Base-by-base conservation (phyloP, 2,888 invertebrate species). In the Lepidonotus clava region DNA sequence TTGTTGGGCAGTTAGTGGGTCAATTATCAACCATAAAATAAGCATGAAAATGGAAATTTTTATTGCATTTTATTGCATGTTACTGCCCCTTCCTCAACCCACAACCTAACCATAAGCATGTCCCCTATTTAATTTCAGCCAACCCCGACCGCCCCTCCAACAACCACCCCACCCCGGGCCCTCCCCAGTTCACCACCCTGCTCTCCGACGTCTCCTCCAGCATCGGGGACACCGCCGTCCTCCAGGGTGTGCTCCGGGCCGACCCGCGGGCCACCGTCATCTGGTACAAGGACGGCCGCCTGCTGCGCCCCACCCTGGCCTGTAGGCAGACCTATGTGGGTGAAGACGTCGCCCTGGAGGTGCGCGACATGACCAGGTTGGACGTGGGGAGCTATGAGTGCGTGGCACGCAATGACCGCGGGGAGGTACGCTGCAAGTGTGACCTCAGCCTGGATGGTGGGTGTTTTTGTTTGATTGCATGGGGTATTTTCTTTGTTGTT, bases 381-480 rank as follows among this genome's bases (percentile, higher is more conserved):
- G 90, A 91, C 86, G 86, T 88, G 8, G 92, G 91, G 18, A 88
- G 88, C 18, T 92, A 91, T 87, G 88, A 87, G 56, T 92, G 92
- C 89, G 87, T 90, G 34, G 90, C 91, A 61, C 87, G 87, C 24
- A 91, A 91, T 80, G 83, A 89, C 32, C 67, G 53, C 1, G 67
- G 67, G 28, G 71, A 85, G 32, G 85, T 76, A 2, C 51, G 85
- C 6, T 46, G 46, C 21, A 1, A 28, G 18, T 85, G 85, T 24
- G 51, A n/a, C 0, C 32, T 85, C 14, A 56, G 14, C 11, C 51
- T 85, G 4, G 24, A 66, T 46, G 85, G 85, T 85, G 32, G 80
- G 80, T 80, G 41, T 66, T 66, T 8, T 46, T 46, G 46, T 46
- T 46, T 46, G n/a, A n/a, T n/a, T n/a, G n/a, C n/a, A n/a, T n/a